These are phyloP conservation scores for Allacma fusca DNA, from an alignment of 2,888 invertebrate genomes.

Conservation along the genomic window DNA sequence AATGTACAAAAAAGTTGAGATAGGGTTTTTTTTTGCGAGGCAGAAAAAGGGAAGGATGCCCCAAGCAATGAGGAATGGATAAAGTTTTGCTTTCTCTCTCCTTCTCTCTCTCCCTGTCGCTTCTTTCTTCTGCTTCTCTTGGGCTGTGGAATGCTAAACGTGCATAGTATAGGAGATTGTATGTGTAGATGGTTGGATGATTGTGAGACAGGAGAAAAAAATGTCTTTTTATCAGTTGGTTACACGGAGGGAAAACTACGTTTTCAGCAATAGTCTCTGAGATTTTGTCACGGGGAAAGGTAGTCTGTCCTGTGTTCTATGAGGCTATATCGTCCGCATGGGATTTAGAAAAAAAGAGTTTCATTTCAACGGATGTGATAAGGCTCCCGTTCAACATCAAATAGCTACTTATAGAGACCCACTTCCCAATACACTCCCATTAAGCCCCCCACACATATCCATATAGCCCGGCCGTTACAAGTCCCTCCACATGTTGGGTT, in stretches of 20 bases:
- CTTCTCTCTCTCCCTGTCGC: not conserved
- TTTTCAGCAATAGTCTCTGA: constrained; percentile 35
- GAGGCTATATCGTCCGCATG: constrained; percentile 29
- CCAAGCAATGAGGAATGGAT: constrained; percentile 14
- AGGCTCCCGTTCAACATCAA: constrained; percentile 26
- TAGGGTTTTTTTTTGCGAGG: too few species aligned
- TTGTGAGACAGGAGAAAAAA: constrained; percentile 14
- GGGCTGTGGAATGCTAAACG: too few species aligned
- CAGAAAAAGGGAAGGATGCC: not conserved
- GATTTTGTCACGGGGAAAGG: constrained; percentile 25
- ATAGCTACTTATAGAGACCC: constrained; percentile 16
- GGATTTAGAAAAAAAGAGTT: constrained; percentile 38
- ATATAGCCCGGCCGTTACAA: not conserved
- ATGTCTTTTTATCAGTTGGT: constrained; percentile 34
- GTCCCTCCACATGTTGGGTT: too few species aligned
- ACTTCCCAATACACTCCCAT: not conserved
- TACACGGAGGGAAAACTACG: constrained; percentile 30
- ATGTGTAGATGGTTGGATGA: constrained; percentile 31
- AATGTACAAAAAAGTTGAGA: too few species aligned
- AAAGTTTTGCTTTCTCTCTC: constrained; percentile 18
- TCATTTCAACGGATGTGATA: constrained; percentile 42
- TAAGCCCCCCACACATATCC: not conserved
- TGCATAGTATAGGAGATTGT: too few species aligned
- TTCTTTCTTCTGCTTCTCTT: too few species aligned
- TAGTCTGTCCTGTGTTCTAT: not conserved